phyloP scores from a whole-genome alignment of 2,888 invertebrate species.

The Prenolepis imparis region DNA sequence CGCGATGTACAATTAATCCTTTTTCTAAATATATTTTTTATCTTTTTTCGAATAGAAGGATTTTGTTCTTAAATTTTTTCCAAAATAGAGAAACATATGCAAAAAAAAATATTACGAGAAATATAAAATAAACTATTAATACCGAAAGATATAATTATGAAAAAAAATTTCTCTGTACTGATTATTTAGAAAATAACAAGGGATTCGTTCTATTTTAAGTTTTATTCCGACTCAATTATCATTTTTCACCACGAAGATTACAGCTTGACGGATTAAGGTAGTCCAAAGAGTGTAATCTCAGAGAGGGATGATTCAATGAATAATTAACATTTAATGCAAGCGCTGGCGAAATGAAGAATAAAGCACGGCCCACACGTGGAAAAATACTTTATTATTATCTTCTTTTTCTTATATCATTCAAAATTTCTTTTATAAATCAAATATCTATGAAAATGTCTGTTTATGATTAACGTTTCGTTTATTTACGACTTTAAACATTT shows the following conservation, averaged over 20 bases:
- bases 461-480: neutral
- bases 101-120: neutral
- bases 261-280: slow-evolving; percentile 5
- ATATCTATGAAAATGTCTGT: neutral
- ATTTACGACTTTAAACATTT: neutral
- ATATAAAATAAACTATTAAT: neutral
- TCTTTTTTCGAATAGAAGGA: neutral
- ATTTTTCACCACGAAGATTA: neutral
- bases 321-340: slow-evolving; percentile 30
- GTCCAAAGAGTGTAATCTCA: slow-evolving; percentile 12
- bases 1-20: neutral
- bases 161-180: neutral
- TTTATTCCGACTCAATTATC: neutral
- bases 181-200: slow-evolving; percentile 2
- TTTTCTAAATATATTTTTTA: neutral
- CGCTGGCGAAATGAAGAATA: slow-evolving; percentile 24
- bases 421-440: neutral
- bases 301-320: slow-evolving; percentile 40
- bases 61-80: neutral
- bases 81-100: neutral
- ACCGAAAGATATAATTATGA: neutral
- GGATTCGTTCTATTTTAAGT: neutral
- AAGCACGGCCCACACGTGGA: neutral
- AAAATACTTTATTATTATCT: neutral
- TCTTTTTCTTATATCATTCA: neutral